Percentiles rank a stretch among this genome's conserved stretches.
Evolutionary conservation across 2,888 invertebrate species (phyloP).

Genomic region (Phoenoteleia sp.): DNA sequence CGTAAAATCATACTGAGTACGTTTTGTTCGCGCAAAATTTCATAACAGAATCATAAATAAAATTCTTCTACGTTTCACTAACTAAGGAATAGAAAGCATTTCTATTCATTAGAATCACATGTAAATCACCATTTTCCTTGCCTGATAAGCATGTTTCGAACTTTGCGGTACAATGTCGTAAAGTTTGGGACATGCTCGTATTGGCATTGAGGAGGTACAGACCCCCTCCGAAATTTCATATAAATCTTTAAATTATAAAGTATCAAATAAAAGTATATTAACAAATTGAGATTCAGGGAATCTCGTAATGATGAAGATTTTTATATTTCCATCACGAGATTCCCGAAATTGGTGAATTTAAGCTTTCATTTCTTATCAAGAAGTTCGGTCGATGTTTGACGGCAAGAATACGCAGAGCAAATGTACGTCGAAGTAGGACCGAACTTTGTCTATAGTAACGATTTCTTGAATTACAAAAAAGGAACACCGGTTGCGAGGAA

Average conservation of each 20-base stretch:
- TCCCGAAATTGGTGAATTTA: constrained; percentile 1
- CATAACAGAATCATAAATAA: constrained; percentile 11
- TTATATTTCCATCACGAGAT: background rate
- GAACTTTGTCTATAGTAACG: too few species aligned
- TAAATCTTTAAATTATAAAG: background rate
- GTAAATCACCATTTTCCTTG: constrained; percentile 29
- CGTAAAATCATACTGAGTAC: too few species aligned
- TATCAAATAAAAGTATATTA: background rate
- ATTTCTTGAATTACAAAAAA: background rate
- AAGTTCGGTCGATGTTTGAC: too few species aligned
- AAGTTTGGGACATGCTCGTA: background rate
- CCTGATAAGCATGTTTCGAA: background rate
- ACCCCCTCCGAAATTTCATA: background rate
- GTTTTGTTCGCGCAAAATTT: too few species aligned
- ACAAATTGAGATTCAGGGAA: constrained; percentile 2
- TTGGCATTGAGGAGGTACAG: background rate
- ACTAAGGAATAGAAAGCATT: constrained; percentile 19
- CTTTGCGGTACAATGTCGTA: background rate
- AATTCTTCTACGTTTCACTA: background rate
- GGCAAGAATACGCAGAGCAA: too few species aligned
- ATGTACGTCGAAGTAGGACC: too few species aligned
- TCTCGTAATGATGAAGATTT: background rate
- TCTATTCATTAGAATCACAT: constrained; percentile 30
- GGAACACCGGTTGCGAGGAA: background rate
- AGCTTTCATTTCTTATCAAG: too few species aligned